phyloP scores from a whole-genome alignment of 1,140 invertebrate genomes.

The Papilio polytes region DNA sequence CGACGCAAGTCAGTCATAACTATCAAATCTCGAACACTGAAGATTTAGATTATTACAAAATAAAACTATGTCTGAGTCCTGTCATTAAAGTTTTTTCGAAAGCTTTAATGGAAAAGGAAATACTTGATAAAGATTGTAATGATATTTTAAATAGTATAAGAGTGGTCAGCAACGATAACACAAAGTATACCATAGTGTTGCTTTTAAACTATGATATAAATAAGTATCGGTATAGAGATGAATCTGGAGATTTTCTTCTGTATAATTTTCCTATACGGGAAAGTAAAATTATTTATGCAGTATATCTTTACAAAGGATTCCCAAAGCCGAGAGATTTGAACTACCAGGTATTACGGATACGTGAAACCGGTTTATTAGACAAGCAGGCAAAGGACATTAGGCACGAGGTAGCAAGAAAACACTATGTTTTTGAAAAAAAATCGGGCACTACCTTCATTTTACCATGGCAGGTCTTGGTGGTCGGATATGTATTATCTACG shows the following conservation, averaged over 20 bases:
- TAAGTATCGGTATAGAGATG: conserved; percentile 2
- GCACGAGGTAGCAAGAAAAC: background rate
- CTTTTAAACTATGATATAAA: conserved; percentile 27
- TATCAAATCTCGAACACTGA: conserved; percentile 44
- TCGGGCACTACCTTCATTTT: background rate
- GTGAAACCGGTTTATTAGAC: conserved; percentile 18
- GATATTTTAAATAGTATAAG: conserved; percentile 41
- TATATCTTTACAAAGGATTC: conserved; percentile 33
- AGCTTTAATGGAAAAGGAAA: background rate
- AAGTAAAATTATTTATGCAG: conserved; percentile 45
- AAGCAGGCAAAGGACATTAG: background rate
- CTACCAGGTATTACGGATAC: background rate
- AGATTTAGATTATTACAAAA: conserved; percentile 37
- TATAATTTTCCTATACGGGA: conserved; percentile 40
- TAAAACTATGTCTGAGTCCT: background rate
- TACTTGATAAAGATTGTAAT: conserved; percentile 16
- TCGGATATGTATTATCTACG: conserved; percentile 1
- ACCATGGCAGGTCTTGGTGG: background rate
- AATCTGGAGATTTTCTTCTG: conserved; percentile 38
- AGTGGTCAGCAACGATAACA: conserved; percentile 37
- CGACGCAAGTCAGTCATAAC: conserved; percentile 34
- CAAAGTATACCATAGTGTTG: conserved; percentile 43
- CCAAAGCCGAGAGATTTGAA: conserved; percentile 2
- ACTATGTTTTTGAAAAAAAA: background rate
- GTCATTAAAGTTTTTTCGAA: background rate